Percentiles rank a stretch among this genome's conserved stretches.
These are phyloP conservation scores for Eunapius fragilis DNA, from an alignment of 37 sponge, comb jelly and placozoan species.

Conservation along the genomic window DNA sequence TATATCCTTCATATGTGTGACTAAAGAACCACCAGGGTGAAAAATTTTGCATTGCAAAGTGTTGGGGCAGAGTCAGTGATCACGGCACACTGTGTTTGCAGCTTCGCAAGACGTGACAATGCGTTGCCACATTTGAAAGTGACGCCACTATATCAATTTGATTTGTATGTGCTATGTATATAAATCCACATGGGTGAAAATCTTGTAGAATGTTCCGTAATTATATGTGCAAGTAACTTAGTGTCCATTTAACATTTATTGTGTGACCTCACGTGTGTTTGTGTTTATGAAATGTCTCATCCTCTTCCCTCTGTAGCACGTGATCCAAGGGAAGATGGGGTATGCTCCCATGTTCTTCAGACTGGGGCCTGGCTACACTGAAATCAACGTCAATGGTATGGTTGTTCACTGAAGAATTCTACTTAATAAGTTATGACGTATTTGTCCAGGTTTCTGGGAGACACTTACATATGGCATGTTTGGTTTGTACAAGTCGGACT, in stretches of 20 bases:
- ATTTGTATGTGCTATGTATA: no score
- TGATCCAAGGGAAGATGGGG: constrained; percentile 64
- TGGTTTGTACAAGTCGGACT: constrained; percentile 73
- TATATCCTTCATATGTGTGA: no score
- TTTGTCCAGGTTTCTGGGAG: constrained; percentile 64
- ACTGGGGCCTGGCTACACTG: constrained; percentile 59
- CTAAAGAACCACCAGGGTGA: no score
- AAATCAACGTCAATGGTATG: constrained; percentile 54
- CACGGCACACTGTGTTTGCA: no score
- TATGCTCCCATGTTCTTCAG: constrained; percentile 72
- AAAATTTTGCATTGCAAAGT: no score
- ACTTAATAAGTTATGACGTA: not conserved
- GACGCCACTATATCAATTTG: no score
- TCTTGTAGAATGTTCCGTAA: no score
- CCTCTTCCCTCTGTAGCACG: constrained; percentile 45
- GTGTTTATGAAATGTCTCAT: not conserved
- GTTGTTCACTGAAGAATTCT: not conserved
- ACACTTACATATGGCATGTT: constrained; percentile 63
- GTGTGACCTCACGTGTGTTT: not conserved
- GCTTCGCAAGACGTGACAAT: no score
- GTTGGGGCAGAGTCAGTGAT: no score
- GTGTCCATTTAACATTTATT: not conserved
- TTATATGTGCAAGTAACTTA: not conserved
- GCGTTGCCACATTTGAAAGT: no score
- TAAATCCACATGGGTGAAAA: no score